phyloP scores from a whole-genome alignment of 2,113 vertebrate species.

The Ancistrus triradiatus region DNA sequence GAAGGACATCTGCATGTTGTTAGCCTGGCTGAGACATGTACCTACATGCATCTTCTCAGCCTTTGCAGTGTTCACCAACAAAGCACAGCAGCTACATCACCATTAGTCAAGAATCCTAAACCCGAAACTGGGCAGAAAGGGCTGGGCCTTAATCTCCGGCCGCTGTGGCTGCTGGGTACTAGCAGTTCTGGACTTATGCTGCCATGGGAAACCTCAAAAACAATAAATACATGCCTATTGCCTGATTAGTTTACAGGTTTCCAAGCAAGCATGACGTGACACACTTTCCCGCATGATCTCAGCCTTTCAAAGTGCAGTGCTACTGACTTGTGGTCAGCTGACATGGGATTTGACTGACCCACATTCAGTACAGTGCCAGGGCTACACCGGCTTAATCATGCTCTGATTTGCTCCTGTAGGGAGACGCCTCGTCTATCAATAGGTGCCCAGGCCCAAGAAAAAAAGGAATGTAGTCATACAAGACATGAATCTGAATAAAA shows the following conservation, averaged over 20 bases:
- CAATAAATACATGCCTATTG: neutral
- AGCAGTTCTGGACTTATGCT: neutral
- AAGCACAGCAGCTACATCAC: slow-evolving; percentile 11
- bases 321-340: slow-evolving; percentile 39
- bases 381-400: slow-evolving; percentile 39
- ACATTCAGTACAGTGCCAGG: slow-evolving; percentile 36
- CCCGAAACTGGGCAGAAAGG: neutral
- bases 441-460: slow-evolving; percentile 32
- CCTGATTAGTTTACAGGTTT: slow-evolving; percentile 14
- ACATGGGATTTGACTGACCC: slow-evolving; percentile 44
- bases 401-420: slow-evolving; percentile 37
- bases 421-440: slow-evolving; percentile 47
- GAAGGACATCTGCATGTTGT: slow-evolving; percentile 42
- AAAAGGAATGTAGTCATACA: slow-evolving; percentile 37
- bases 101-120: neutral
- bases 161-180: neutral
- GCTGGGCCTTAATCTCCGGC: neutral
- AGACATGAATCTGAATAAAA: slow-evolving; percentile 9
- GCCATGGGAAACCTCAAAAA: neutral
- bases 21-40: slow-evolving; percentile 22
- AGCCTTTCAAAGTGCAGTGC: neutral
- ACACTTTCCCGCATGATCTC: slow-evolving; percentile 1
- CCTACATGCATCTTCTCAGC: slow-evolving; percentile 12
- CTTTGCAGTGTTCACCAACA: slow-evolving; percentile 4
- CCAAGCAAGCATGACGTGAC: slow-evolving; percentile 3